Evolutionary conservation across 2,888 invertebrate genomes (phyloP).

Genomic region (Vandiemenella viatica): DNA sequence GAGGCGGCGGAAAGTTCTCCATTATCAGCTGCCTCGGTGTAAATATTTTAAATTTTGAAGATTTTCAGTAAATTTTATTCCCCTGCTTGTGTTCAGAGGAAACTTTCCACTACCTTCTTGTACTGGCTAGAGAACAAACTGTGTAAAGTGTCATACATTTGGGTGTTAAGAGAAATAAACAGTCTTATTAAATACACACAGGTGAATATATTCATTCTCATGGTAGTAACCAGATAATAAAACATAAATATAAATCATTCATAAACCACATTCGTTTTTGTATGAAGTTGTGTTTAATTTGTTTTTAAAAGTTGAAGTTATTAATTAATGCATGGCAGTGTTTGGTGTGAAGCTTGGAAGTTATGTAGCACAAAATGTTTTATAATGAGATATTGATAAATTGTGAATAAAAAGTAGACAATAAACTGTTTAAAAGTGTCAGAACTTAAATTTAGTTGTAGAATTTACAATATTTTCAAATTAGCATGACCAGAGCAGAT

Average conservation of each 20-base stretch:
- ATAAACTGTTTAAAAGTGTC: conserved; percentile 11
- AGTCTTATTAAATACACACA: conserved; percentile 17
- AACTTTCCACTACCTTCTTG: conserved; percentile 9
- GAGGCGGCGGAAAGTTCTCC: conserved; percentile 17
- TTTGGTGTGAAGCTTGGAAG: conserved; percentile 9
- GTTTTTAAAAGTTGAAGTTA: conserved; percentile 10
- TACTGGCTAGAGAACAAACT: too few relatives aligned
- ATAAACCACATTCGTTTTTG: conserved; percentile 1
- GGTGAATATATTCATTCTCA: conserved; percentile 16
- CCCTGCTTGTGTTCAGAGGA: conserved; percentile 18
- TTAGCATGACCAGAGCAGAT: too few relatives aligned
- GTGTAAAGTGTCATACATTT: conserved; percentile 17
- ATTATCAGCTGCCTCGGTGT: conserved; percentile 15
- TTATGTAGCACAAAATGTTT: conserved; percentile 13
- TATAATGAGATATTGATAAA: conserved; percentile 12
- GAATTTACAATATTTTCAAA: background rate
- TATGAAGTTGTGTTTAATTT: conserved; percentile 1
- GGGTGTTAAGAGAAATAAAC: conserved; percentile 19
- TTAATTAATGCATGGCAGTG: conserved; percentile 9
- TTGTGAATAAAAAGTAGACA: conserved; percentile 14
- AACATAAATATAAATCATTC: conserved; percentile 13
- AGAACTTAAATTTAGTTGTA: conserved; percentile 6
- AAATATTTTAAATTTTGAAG: conserved; percentile 19
- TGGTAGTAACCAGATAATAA: conserved; percentile 15
- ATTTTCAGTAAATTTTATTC: conserved; percentile 17